Conservation (phyloP, 2,797 vertebrate genomes). For the Ambastaia sidthimunki region DNA sequence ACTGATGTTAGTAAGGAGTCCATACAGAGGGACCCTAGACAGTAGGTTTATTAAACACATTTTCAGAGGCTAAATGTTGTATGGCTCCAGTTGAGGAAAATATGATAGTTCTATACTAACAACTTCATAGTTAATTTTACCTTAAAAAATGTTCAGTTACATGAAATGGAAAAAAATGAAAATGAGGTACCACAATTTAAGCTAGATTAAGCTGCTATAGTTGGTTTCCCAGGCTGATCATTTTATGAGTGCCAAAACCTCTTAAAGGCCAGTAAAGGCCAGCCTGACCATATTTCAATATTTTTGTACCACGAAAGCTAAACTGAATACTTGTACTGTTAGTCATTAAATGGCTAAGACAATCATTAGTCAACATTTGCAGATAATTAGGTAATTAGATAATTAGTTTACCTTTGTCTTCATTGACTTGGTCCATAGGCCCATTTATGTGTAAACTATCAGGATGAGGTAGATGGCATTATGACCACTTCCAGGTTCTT, state of each 20-base stretch:
- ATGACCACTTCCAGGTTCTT: not conserved
- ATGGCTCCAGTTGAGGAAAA: too few species aligned
- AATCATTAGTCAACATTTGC: not conserved
- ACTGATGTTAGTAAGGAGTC: constrained; percentile 26
- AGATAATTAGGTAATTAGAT: not conserved
- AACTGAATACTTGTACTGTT: not conserved
- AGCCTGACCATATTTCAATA: not conserved
- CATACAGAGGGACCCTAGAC: not conserved
- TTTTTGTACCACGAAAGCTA: not conserved
- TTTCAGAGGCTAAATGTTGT: not conserved
- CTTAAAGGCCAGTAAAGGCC: not conserved
- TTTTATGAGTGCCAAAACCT: not conserved
- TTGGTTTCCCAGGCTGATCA: too few species aligned
- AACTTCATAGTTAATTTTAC: too few species aligned
- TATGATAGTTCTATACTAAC: too few species aligned
- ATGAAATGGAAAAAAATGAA: not conserved
- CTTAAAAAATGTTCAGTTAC: not conserved
- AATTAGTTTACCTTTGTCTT: constrained; percentile 25
- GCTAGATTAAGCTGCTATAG: too few species aligned
- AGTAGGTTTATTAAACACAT: not conserved
- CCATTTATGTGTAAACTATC: constrained; percentile 17
- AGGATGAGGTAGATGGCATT: constrained; percentile 21
- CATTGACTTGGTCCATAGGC: not conserved
- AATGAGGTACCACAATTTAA: not conserved
- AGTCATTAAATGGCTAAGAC: not conserved